Percentiles rank a stretch among this genome's conserved stretches.
Evolutionary conservation across 2,113 vertebrate genomes (phyloP).

Genomic region (Athene noctua): DNA sequence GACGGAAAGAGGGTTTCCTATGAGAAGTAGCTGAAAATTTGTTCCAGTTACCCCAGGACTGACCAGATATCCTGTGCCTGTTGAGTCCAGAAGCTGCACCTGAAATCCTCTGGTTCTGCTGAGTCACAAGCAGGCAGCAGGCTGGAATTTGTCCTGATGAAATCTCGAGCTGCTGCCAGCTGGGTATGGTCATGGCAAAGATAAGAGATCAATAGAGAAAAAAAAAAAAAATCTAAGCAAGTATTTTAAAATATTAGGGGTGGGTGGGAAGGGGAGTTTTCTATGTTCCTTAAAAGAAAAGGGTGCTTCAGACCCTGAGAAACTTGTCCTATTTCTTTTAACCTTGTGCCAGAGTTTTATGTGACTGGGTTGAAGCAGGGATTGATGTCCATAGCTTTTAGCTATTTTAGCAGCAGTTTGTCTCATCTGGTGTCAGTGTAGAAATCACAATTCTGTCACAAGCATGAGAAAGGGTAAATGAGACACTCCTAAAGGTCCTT

Average conservation of each 20-base stretch:
- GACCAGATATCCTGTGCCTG: neutral
- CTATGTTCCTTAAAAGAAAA: neutral
- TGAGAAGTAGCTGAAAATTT: neutral
- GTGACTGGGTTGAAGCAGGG: neutral
- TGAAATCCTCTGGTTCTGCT: slow-evolving; percentile 34
- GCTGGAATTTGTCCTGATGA: slow-evolving; percentile 40
- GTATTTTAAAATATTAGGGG: neutral
- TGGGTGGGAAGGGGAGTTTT: rapidly evolving
- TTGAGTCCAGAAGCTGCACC: neutral
- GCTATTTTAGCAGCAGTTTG: neutral
- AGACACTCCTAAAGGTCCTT: neutral
- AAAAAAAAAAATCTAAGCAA: neutral
- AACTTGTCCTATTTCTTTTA: neutral
- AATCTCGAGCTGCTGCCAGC: slow-evolving; percentile 24
- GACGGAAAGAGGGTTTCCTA: neutral
- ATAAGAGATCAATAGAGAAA: neutral
- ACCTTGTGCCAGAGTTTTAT: neutral
- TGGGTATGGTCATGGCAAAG: slow-evolving; percentile 17
- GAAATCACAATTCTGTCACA: neutral
- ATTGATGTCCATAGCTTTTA: neutral
- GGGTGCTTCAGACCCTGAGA: neutral
- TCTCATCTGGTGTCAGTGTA: neutral
- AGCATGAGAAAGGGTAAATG: neutral
- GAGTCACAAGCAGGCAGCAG: slow-evolving; percentile 45
- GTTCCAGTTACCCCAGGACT: neutral